These are phyloP conservation scores for Camponotus floridanus DNA, from an alignment of 1,140 invertebrate species.

Conservation along the genomic window DNA sequence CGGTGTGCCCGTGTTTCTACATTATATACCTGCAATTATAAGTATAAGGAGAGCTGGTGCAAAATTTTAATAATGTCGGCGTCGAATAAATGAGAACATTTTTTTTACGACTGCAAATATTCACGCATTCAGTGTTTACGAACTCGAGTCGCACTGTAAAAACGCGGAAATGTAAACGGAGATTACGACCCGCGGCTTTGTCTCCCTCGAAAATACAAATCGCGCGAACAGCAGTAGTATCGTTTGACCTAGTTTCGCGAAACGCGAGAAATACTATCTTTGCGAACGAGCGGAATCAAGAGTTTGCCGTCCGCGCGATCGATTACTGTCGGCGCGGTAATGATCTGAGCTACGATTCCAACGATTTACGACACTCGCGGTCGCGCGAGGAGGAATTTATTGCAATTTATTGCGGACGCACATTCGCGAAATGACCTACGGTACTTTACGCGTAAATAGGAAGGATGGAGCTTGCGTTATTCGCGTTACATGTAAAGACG, in stretches of 20 bases:
- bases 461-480: constrained; percentile 20
- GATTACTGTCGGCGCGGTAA: constrained; percentile 42
- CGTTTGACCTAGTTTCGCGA: constrained; percentile 43
- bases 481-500: neutral
- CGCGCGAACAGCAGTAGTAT: neutral
- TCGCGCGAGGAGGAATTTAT: constrained; percentile 24
- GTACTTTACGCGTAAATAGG: neutral
- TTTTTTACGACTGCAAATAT: constrained; percentile 39
- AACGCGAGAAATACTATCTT: constrained; percentile 35
- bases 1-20: neutral
- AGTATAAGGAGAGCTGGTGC: no score
- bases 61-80: constrained; percentile 29
- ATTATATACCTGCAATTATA: neutral
- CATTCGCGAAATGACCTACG: constrained; percentile 2
- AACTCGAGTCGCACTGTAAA: constrained; percentile 39
- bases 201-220: constrained; percentile 37
- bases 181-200: constrained; percentile 19
- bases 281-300: neutral
- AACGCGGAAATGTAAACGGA: constrained; percentile 54
- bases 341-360: constrained; percentile 45
- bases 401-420: constrained; percentile 44
- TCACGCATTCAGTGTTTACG: neutral
- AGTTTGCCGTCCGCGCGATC: constrained; percentile 20
- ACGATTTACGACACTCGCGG: constrained; percentile 41
- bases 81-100: constrained; percentile 28